phyloP scores from a whole-genome alignment of 2,797 vertebrate species.

The Carcharodon carcharias region DNA sequence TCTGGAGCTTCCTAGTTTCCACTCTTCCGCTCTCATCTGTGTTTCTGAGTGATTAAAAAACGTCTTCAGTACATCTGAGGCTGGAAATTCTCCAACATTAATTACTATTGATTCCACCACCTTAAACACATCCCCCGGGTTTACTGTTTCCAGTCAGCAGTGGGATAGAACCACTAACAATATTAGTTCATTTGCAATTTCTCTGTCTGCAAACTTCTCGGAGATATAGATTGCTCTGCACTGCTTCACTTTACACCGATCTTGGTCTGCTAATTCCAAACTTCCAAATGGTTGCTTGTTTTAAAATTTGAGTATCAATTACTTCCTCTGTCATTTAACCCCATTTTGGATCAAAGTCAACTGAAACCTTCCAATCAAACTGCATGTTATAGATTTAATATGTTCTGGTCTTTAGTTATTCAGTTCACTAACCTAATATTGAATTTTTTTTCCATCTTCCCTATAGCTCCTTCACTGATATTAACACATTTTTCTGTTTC shows the following conservation, averaged over 20 bases:
- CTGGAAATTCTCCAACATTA: background rate
- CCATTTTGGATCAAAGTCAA: background rate
- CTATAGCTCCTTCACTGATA: background rate
- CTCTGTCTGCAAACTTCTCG: background rate
- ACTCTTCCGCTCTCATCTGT: background rate
- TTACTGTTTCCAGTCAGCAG: too few relatives aligned
- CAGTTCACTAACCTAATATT: background rate
- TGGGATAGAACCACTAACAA: background rate
- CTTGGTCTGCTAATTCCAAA: background rate
- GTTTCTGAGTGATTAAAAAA: background rate
- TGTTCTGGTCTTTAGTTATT: background rate
- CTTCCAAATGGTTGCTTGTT: background rate
- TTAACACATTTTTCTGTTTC: too few relatives aligned
- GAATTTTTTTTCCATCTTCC: background rate
- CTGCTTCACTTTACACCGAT: background rate
- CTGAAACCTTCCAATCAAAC: background rate
- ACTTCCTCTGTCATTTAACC: background rate
- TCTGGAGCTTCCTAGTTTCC: background rate
- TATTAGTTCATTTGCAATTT: background rate
- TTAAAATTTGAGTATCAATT: background rate
- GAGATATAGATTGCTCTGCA: background rate
- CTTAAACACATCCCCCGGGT: background rate
- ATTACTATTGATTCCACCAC: background rate
- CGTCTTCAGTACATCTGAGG: background rate
- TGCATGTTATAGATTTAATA: background rate